Conservation (phyloP, 92 coral and sea anemone species). For the Micromussa lordhowensis region DNA sequence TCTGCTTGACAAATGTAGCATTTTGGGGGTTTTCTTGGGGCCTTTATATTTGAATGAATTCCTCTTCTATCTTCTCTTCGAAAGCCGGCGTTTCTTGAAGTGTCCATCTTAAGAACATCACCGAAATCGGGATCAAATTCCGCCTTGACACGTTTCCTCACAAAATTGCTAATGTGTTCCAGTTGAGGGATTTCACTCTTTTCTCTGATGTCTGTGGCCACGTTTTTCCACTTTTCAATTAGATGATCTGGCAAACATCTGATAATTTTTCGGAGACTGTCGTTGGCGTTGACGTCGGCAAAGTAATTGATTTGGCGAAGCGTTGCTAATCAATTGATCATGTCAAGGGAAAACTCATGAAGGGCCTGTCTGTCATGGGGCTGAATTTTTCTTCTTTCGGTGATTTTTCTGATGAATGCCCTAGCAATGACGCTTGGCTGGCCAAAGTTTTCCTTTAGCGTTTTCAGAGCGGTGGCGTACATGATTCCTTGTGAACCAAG, state of each 20-base stretch:
- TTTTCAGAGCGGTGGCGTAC: conserved; percentile 57
- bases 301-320: conserved; percentile 22
- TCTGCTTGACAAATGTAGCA: conserved; percentile 40
- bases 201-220: conserved; percentile 17
- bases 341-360: conserved; percentile 53
- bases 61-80: conserved; percentile 7
- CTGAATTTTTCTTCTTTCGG: conserved; percentile 17
- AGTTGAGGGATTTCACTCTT: no score
- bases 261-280: conserved; percentile 38
- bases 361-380: conserved; percentile 34
- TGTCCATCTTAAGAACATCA: conserved; percentile 32
- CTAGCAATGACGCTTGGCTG: conserved; percentile 53
- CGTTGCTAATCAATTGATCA: conserved; percentile 52
- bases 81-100: not conserved
- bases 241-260: no score
- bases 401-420: conserved; percentile 42
- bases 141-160: conserved; percentile 42
- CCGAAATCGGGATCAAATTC: conserved; percentile 68
- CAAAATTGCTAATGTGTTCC: no score
- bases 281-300: conserved; percentile 65
- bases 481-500: conserved; percentile 62
- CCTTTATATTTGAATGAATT: conserved; percentile 4
- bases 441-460: conserved; percentile 63
- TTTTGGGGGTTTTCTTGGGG: conserved; percentile 6
- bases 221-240: conserved; percentile 33